Conservation (phyloP, 1,140 invertebrate species). For the Helicoverpa zea region DNA sequence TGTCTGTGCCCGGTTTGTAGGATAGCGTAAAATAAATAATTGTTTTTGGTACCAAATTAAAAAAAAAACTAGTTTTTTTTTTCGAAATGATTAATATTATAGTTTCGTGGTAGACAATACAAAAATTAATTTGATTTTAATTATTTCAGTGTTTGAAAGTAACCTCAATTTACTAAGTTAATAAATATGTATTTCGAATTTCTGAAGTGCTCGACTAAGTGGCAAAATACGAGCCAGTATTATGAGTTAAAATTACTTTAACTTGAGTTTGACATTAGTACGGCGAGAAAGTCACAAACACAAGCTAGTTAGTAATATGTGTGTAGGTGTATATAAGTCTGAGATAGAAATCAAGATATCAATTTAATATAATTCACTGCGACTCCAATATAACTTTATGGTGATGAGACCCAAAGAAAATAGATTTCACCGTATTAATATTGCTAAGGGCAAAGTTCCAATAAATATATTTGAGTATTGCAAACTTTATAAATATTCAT, state of each 20-base stretch:
- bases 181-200: too few relatives aligned
- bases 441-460: constrained; percentile 16
- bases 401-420: constrained; percentile 29
- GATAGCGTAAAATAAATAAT: constrained; percentile 9
- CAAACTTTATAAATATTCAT: constrained; percentile 18
- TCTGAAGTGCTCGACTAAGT: too few relatives aligned
- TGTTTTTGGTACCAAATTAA: neutral
- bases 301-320: neutral
- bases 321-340: neutral
- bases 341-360: neutral
- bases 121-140: too few relatives aligned
- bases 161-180: too few relatives aligned
- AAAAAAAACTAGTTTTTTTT: too few relatives aligned
- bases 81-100: too few relatives aligned
- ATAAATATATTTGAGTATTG: constrained; percentile 8
- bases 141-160: too few relatives aligned
- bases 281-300: neutral
- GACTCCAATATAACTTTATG: constrained; percentile 25
- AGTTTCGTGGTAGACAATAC: too few relatives aligned
- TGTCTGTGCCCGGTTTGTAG: neutral
- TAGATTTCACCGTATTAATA: neutral
- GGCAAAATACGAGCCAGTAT: too few relatives aligned
- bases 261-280: neutral
- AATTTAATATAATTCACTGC: constrained; percentile 15
- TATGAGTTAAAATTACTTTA: too few relatives aligned